Evolutionary conservation across 23 tunicate species (phyloP), one percentile per base, ranked within the genome.

Genomic region (Botrylloides violaceus): DNA sequence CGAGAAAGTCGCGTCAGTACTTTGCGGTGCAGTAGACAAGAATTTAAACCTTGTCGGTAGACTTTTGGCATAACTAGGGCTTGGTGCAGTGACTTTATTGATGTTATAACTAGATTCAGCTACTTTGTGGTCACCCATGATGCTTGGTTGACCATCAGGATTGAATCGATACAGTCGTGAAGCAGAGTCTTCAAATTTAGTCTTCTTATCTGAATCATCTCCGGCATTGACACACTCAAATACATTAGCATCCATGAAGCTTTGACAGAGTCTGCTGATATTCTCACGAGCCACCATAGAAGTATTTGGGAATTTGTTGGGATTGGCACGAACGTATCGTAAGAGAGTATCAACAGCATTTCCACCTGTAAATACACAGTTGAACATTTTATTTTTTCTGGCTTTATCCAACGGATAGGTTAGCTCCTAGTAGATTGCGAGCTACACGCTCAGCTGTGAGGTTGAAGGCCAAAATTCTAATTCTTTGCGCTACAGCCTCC

Each of bases 161-260:
- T 32, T 56, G 71, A 85, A 85, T 29, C 36, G 70, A 73, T 85
- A 85, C 29, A 85, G 79, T 29, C 81, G 28, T 26, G 81, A 72
- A n/a, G 94, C n/a, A 0, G 94, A 85, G 49, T 85, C 84, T n/a
- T 85, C 94, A 70, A 79, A 85, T 31, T 75, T 85, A n/a, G 48
- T 57, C 4, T 50, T 3, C 32, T 75, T 80, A 7, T 79, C 81
- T 37, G 38, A 12, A 36, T 78, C 80, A 34, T 29, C 58, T 31
- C 77, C 74, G 29, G 34, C 66, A 32, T 57, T 43, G 3, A 57
- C 59, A 1, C 49, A 59, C 27, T 73, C 78, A 48, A 80, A 80
- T 25, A 85, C 82, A 15, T 50, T 48, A 50, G 76, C 77, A 66
- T 85, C 94, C 24, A 85, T 22, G 53, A 85, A 85, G 3, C 82